Evolutionary conservation across 1,140 invertebrate species (phyloP), one percentile per base, ranked within the genome.

Genomic region (Trachymyrmex septentrionalis): DNA sequence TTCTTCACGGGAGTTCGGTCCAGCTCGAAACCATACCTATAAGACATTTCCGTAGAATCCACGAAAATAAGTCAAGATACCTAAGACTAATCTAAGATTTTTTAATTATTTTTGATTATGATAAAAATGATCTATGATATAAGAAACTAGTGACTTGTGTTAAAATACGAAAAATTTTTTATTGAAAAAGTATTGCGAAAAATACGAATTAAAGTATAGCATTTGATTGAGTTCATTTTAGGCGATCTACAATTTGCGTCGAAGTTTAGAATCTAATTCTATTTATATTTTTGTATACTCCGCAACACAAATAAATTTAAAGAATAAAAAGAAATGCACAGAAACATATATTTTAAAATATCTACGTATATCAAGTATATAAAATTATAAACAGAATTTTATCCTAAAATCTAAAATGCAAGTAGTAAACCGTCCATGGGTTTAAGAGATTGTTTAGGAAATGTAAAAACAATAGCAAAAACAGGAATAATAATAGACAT

Each of bases 1-100:
- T 97, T 97, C 86, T 96, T 96, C 2, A 96, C 97, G 0, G 97
- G 97, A 0, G 97, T 97, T 85, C 95, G 96, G 92, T 98, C 97
- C 76, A 98, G 92, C 30, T 96, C 94, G 93, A 98, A 97, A 19
- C 97, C 97, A 73, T 97, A 97, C 72, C 93, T 94, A 48, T 21
- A 86, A 86, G 44, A 1, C 0, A 30, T 38, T 67, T 50, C 9
- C 16, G 9, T 10, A 14, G 0, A 34, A 34, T 55, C 0, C 7
- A 9, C 2, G 4, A 55, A 44, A 44, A 44, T 44, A 44, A 44
- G 1, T 10, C 38, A 12, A 44, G n/a, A 48, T 48, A 16, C 7
- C 14, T 21, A 10, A 27, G 6, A 30, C 6, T 12, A 76, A 61
- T 14, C 38, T 14, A 27, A 44, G 16, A 61, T 59, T 75, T 21